Conservation (phyloP, 2,888 invertebrate genomes). For the Alentia gelatinosa region DNA sequence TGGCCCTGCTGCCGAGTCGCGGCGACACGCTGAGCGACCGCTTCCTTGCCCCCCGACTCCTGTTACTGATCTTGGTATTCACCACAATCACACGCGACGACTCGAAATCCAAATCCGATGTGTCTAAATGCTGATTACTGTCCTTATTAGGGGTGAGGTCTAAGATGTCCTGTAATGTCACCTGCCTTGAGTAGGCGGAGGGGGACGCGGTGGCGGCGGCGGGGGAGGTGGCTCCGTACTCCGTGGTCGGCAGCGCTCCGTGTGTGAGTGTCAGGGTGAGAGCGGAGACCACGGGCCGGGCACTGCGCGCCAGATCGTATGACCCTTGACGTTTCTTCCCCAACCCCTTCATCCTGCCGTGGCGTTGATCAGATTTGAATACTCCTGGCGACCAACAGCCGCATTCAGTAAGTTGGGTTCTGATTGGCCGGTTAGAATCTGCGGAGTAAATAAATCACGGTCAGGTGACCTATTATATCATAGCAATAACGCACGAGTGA, state of each 20-base stretch:
- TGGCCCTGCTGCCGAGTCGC: neutral
- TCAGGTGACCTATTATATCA: neutral
- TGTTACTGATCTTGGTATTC: neutral
- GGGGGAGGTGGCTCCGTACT: neutral
- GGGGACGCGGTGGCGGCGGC: neutral
- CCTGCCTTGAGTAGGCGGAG: no score
- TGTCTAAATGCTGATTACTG: neutral
- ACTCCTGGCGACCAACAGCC: neutral
- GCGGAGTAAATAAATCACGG: neutral
- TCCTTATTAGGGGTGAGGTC: neutral
- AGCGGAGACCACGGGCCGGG: neutral
- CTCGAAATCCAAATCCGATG: slow-evolving; percentile 12
- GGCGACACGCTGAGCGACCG: slow-evolving; percentile 14
- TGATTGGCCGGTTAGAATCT: neutral
- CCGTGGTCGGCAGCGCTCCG: neutral
- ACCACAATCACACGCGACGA: slow-evolving; percentile 21
- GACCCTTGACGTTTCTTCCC: neutral
- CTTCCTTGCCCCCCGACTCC: neutral
- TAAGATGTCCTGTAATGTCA: slow-evolving; percentile 21
- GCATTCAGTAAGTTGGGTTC: neutral
- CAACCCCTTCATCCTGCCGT: neutral
- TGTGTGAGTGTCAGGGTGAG: neutral
- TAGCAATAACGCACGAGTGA: neutral
- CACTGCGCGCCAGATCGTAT: neutral
- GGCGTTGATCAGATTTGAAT: neutral